Evolutionary conservation across 2,113 vertebrate genomes (phyloP).

Genomic region (Neopipo cinnamomea): DNA sequence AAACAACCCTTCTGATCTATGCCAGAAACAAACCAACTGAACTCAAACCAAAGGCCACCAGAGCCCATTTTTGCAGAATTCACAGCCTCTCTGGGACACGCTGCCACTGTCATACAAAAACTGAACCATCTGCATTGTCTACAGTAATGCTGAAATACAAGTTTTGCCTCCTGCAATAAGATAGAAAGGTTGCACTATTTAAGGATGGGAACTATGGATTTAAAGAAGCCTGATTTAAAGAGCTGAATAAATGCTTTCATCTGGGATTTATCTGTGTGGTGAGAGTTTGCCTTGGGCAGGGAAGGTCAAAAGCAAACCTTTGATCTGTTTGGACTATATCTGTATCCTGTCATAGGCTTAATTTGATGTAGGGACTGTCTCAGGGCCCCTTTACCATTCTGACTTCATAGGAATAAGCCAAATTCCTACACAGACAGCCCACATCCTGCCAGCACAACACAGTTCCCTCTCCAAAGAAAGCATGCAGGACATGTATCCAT

Average conservation of each 20-base stretch:
- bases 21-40: neutral
- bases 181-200: neutral
- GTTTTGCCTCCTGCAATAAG: neutral
- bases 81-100: neutral
- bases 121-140: neutral
- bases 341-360: neutral
- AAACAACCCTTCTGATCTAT: neutral
- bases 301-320: constrained; percentile 6
- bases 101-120: neutral
- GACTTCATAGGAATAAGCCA: neutral
- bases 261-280: constrained; percentile 7
- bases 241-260: constrained; percentile 15
- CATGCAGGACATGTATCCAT: accelerated
- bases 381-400: neutral
- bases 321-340: neutral
- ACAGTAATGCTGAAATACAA: neutral
- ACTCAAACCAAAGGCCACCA: neutral
- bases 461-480: neutral
- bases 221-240: neutral
- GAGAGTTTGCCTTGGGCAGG: neutral
- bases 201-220: neutral
- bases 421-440: neutral
- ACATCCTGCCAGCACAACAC: neutral
- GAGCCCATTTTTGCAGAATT: neutral
- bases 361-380: neutral